phyloP scores from a whole-genome alignment of 2,797 vertebrate species.

The Diceros bicornis region DNA sequence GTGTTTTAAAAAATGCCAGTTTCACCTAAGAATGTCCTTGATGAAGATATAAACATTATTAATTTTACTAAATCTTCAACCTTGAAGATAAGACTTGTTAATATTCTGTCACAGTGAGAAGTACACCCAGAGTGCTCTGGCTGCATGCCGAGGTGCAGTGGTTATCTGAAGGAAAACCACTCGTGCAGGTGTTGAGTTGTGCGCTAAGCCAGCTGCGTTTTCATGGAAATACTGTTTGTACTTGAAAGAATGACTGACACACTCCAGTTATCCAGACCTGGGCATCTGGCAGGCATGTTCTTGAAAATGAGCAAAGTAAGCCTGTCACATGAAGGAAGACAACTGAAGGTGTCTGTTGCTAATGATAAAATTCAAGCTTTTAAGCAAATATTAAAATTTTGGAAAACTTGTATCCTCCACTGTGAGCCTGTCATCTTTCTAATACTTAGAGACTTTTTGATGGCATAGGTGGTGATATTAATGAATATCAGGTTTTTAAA shows the following conservation, averaged over 20 bases:
- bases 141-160: neutral
- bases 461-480: no score
- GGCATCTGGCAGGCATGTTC: no score
- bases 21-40: neutral
- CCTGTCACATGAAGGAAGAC: neutral
- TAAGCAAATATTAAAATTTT: neutral
- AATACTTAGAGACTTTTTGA: neutral
- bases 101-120: neutral
- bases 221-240: accelerated
- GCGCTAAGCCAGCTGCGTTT: neutral
- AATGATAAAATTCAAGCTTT: neutral
- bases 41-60: neutral
- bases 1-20: neutral
- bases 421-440: neutral
- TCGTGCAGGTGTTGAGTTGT: accelerated
- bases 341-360: neutral
- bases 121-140: neutral
- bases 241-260: neutral
- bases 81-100: neutral
- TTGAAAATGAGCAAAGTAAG: no score
- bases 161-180: no score
- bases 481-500: neutral
- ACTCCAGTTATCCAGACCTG: neutral
- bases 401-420: neutral
- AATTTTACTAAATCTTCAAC: neutral